Evolutionary conservation across 2,113 vertebrate species (phyloP).

Genomic region (Paratilapia polleni): DNA sequence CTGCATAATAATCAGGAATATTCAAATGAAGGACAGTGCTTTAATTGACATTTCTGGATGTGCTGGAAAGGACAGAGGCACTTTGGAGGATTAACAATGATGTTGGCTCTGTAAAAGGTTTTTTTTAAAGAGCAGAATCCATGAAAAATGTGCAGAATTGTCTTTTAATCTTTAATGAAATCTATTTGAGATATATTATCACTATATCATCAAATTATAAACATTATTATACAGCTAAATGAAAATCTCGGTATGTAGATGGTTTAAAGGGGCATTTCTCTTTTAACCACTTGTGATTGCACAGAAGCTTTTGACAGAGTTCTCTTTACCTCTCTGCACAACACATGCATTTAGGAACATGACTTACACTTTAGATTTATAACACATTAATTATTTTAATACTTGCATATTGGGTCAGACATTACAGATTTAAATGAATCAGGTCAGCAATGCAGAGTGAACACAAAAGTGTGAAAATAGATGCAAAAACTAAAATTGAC

Average conservation of each 20-base stretch:
- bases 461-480: background rate
- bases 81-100: conserved; percentile 41
- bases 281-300: background rate
- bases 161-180: conserved; percentile 22
- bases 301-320: background rate
- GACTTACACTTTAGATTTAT: background rate
- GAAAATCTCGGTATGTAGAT: background rate
- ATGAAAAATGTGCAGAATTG: conserved; percentile 20
- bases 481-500: background rate
- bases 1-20: conserved; percentile 78
- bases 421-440: conserved; percentile 12
- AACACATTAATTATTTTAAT: conserved; percentile 7
- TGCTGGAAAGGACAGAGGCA: conserved; percentile 45
- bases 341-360: background rate
- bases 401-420: conserved; percentile 10
- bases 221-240: background rate
- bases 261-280: background rate
- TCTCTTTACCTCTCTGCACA: background rate
- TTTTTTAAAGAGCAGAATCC: background rate
- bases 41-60: conserved; percentile 76
- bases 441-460: background rate
- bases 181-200: background rate
- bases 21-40: conserved; percentile 74
- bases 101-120: conserved; percentile 33
- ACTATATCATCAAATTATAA: background rate